Conservation (phyloP, 2,797 vertebrate species). For the Dendrocincla tyrannina region DNA sequence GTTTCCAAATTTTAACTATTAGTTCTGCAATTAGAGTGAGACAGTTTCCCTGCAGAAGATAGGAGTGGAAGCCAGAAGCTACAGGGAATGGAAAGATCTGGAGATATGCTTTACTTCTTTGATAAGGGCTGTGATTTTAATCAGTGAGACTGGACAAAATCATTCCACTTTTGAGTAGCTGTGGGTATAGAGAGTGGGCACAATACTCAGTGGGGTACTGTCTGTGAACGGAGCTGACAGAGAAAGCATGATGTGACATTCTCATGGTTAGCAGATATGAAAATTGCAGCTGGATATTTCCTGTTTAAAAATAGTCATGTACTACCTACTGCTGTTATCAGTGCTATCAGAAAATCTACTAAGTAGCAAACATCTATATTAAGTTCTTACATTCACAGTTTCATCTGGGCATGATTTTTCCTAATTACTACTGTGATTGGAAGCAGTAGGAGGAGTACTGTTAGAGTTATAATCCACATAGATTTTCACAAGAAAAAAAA, state of each 20-base stretch:
- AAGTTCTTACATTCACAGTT: neutral
- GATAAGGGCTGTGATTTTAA: conserved; percentile 23
- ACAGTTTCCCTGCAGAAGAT: neutral
- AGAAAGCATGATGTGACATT: neutral
- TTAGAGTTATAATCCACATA: neutral
- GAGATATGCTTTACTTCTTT: neutral
- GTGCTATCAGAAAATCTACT: neutral
- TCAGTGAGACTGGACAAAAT: neutral
- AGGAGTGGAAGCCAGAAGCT: neutral
- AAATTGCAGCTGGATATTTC: neutral
- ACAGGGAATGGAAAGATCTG: neutral
- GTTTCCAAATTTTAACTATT: conserved; percentile 19
- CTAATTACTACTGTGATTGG: neutral
- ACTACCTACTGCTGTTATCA: neutral
- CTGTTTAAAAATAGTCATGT: neutral
- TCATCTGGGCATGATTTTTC: neutral
- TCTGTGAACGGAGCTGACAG: neutral
- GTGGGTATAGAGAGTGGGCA: neutral
- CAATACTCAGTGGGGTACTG: neutral
- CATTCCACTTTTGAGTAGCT: neutral
- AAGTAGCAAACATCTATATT: neutral
- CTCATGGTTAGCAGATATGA: neutral
- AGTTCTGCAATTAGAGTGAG: conserved; percentile 8
- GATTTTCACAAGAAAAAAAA: neutral
- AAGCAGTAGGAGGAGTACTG: neutral